These are phyloP conservation scores for Mactra quadrangularis DNA, from an alignment of 1,140 invertebrate genomes.

Conservation along the genomic window DNA sequence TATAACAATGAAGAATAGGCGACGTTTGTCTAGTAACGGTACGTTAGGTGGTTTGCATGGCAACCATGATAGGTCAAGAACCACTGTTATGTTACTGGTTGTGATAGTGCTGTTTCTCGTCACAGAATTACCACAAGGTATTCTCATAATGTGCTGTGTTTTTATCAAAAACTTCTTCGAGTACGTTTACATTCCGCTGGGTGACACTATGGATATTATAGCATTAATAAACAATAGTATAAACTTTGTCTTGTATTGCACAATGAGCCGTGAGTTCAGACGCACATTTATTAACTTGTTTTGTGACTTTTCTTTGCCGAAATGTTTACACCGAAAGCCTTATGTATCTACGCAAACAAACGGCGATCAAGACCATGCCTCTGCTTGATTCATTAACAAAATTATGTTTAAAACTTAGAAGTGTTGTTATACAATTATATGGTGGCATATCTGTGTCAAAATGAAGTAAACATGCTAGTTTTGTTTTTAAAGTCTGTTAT, in stretches of 20 bases:
- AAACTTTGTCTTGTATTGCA: slow-evolving; percentile 96
- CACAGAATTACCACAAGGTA: slow-evolving; percentile 91
- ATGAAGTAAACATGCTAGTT: too few species aligned
- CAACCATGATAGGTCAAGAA: slow-evolving; percentile 90
- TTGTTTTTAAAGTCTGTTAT: too few species aligned
- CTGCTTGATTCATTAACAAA: too few species aligned
- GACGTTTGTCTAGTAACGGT: slow-evolving; percentile 71
- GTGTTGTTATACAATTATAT: too few species aligned
- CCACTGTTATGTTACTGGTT: slow-evolving; percentile 94
- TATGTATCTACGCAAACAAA: too few species aligned
- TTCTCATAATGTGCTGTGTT: slow-evolving; percentile 81
- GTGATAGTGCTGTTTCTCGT: slow-evolving; percentile 93
- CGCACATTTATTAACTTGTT: slow-evolving; percentile 91
- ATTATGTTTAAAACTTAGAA: too few species aligned
- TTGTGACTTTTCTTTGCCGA: slow-evolving; percentile 34
- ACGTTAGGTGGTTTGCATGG: slow-evolving; percentile 31
- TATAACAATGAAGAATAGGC: slow-evolving; percentile 69
- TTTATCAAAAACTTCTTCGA: slow-evolving; percentile 73
- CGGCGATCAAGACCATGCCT: too few species aligned
- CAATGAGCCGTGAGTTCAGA: slow-evolving; percentile 96
- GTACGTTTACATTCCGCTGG: slow-evolving; percentile 86
- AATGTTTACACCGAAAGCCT: too few species aligned
- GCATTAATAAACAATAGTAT: slow-evolving; percentile 95
- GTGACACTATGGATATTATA: slow-evolving; percentile 95
- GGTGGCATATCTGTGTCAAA: too few species aligned